Base-by-base conservation (phyloP, 30 jellyfish, hydroid and myxozoan species). In the Turritopsis rubra region DNA sequence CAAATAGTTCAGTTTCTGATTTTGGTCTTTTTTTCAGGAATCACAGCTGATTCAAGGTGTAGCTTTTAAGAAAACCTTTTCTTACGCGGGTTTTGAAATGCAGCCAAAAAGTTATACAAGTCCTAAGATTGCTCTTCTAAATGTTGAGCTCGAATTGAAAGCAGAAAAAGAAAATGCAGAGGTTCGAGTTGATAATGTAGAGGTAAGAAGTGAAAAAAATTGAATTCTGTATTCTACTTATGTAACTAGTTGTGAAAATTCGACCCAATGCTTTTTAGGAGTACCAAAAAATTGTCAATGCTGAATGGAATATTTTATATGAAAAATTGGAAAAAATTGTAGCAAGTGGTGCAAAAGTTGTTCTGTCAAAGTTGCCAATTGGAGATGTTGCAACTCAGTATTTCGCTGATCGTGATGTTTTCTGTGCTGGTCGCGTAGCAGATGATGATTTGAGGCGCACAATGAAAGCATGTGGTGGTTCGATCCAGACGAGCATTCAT, bases 351-450 rank as follows among this genome's bases (percentile, higher is more conserved):
- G 99, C 99, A 41, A 94, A 94, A 89, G 99, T 94, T 68, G 99
- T 94, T 77, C 54, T 94, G 79, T 94, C 99, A 66, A 94, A 89
- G 71, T 79, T 94, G 29, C 99, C 99, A 16, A 94, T 94, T 81
- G 99, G 99, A 7, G 99, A 94, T 86, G 99, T 94, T 73, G 99
- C 99, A 0, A 94, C 99, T 19, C 99, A 94, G 76, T 94, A 94
- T 66, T 94, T 94, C 90, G 99, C 99, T 24, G 99, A 94, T 66
- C 87, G 99, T 29, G 99, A 94, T 74, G 79, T 94, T 4, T 94
- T 94, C 66, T 94, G 99, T 82, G 99, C 99, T 68, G 99, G 99
- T 52, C 80, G 99, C 21, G 97, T 94, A 16, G 88, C 82, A 7
- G 96, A 94, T 71, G 99, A 94, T 53, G 99, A 94, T 72, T 72